Conservation (phyloP, 2,888 invertebrate genomes). For the Acleris sparsana region DNA sequence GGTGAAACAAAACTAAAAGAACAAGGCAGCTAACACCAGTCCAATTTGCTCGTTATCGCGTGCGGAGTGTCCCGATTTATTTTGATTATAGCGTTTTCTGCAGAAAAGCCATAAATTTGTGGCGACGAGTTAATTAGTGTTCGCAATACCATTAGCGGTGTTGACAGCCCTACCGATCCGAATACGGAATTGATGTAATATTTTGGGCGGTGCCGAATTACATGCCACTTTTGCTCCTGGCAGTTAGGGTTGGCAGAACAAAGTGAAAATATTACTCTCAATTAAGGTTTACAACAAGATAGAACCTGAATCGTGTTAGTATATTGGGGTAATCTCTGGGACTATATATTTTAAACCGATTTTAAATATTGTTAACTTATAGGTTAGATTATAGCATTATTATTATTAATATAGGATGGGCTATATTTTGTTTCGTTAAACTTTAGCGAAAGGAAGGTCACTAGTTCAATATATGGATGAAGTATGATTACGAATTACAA, state of each 20-base stretch:
- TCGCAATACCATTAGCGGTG: constrained; percentile 78
- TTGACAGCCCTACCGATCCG: constrained; percentile 69
- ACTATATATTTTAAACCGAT: too few relatives aligned
- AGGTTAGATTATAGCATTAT: too few relatives aligned
- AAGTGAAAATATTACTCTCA: neutral
- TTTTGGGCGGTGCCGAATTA: constrained; percentile 63
- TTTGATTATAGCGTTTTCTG: constrained; percentile 76
- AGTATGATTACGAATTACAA: too few relatives aligned
- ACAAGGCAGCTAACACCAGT: constrained; percentile 52
- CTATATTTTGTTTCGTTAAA: too few relatives aligned
- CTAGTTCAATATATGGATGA: too few relatives aligned
- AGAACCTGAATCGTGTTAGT: too few relatives aligned
- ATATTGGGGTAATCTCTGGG: too few relatives aligned
- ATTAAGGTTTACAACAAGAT: too few relatives aligned
- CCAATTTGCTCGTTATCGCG: constrained; percentile 73
- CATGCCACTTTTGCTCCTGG: constrained; percentile 45
- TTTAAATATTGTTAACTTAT: too few relatives aligned
- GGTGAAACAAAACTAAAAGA: constrained; percentile 14
- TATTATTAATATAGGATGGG: too few relatives aligned
- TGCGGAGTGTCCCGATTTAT: constrained; percentile 75
- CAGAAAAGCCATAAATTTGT: constrained; percentile 78
- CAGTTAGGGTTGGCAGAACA: constrained; percentile 22
- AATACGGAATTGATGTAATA: constrained; percentile 70
- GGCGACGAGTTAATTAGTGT: constrained; percentile 78
- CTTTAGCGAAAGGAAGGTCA: too few relatives aligned